These are phyloP conservation scores for Drosophila nr. perissopoda DNA, from an alignment of 2,888 invertebrate genomes.

Conservation along the genomic window DNA sequence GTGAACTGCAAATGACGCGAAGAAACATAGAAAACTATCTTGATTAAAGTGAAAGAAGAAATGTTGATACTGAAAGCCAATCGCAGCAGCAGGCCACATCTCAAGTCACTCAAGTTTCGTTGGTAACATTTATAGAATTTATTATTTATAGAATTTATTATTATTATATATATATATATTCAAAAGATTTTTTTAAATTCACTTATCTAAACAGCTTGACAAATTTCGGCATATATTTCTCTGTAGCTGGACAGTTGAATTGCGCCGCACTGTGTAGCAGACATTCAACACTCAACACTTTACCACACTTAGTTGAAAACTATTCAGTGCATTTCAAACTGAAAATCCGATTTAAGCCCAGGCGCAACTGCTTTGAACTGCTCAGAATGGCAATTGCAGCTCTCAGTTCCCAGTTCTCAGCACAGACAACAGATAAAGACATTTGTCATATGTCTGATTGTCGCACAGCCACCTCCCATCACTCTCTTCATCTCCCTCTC, in stretches of 20 bases:
- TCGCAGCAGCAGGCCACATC: background rate
- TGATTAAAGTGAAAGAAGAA: background rate
- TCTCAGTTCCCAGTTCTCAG: constrained; percentile 10
- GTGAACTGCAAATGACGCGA: background rate
- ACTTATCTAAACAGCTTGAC: background rate
- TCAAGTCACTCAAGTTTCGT: background rate
- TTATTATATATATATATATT: too few relatives aligned
- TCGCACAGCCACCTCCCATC: constrained; percentile 10
- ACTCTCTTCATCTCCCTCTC: background rate
- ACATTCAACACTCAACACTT: background rate
- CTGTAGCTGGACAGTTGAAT: background rate
- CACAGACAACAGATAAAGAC: constrained; percentile 54
- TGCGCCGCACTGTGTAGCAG: background rate
- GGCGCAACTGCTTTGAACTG: constrained; percentile 41
- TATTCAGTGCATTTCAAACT: constrained; percentile 13
- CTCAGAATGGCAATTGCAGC: constrained; percentile 33
- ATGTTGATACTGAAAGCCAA: background rate
- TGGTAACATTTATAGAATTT: background rate
- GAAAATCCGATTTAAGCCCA: constrained; percentile 31
- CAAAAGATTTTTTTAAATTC: background rate
- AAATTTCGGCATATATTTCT: background rate
- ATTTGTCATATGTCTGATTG: constrained; percentile 62
- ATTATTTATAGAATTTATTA: background rate
- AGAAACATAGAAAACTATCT: background rate
- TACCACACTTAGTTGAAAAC: constrained; percentile 25